A percentile compares a stretch with the other conserved stretches of the same genome.
phyloP scores from a whole-genome alignment of 1,140 invertebrate species.

The Holotrichia oblita region DNA sequence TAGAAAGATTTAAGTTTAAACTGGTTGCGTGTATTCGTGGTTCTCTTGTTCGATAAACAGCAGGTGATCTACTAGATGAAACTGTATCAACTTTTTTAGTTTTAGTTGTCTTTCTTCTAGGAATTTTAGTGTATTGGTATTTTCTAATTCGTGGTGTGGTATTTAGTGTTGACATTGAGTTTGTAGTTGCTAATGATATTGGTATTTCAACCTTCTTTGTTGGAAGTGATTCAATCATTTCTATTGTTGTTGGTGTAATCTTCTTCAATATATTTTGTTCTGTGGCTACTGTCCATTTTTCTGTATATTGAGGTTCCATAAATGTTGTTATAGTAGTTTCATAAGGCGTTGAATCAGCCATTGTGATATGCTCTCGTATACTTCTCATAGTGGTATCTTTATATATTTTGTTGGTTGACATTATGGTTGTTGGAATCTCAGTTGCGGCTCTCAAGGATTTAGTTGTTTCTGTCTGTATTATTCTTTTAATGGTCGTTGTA shows the following conservation, averaged over 20 bases:
- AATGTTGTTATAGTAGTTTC: not conserved
- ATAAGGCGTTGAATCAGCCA: not conserved
- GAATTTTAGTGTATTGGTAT: not conserved
- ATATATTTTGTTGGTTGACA: not conserved
- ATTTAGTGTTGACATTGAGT: not conserved
- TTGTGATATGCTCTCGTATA: not conserved
- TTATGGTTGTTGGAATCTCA: not conserved
- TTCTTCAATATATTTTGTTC: not conserved
- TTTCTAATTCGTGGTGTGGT: not conserved
- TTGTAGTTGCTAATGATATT: not conserved
- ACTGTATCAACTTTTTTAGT: not conserved
- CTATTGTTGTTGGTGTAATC: not conserved
- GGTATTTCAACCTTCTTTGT: not conserved
- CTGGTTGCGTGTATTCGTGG: not conserved
- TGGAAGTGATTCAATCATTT: not conserved
- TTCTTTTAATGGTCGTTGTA: not conserved
- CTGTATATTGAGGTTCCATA: not conserved
- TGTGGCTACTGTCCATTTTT: not conserved
- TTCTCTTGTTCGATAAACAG: not conserved
- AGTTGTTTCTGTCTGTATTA: not conserved
- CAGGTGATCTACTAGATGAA: not conserved
- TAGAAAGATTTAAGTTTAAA: not conserved
- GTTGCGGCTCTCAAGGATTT: not conserved
- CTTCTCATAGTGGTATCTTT: not conserved
- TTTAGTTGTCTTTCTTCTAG: not conserved